Conservation (phyloP, 2,797 vertebrate species). For the Mycteria americana region DNA sequence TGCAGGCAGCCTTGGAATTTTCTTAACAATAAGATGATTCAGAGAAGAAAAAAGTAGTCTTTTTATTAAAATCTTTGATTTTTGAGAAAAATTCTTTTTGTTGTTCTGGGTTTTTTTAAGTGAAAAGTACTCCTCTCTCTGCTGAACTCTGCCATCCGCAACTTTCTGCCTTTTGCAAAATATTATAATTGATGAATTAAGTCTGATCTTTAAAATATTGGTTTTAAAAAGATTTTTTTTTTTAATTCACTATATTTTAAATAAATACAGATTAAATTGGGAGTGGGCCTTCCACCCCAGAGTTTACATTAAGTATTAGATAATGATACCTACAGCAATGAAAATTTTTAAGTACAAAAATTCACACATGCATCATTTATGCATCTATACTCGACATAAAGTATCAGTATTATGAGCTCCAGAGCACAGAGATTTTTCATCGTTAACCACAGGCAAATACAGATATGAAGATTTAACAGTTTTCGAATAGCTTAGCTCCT, state of each 20-base stretch:
- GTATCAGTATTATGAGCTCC: background rate
- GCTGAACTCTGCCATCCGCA: background rate
- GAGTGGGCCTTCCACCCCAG: background rate
- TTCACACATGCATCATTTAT: background rate
- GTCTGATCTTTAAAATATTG: background rate
- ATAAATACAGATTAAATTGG: background rate
- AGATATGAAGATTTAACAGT: background rate
- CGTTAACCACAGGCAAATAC: background rate
- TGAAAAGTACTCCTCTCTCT: background rate
- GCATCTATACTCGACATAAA: background rate
- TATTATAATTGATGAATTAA: background rate
- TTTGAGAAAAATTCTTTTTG: background rate
- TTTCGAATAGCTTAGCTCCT: background rate
- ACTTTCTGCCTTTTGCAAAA: background rate
- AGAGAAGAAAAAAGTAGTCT: background rate
- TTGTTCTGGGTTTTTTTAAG: background rate
- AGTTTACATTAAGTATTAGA: background rate
- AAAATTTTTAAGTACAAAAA: background rate
- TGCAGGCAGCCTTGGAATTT: background rate
- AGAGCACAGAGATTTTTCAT: background rate
- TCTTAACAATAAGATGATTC: background rate
- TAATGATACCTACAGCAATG: background rate
- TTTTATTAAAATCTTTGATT: background rate
- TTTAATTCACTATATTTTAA: background rate
- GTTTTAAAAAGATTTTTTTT: accelerated